Evolutionary conservation across 53 echinoderm and acorn worm genomes (phyloP), one percentile per base, ranked within the genome.

Genomic region (Antedon mediterranea): DNA sequence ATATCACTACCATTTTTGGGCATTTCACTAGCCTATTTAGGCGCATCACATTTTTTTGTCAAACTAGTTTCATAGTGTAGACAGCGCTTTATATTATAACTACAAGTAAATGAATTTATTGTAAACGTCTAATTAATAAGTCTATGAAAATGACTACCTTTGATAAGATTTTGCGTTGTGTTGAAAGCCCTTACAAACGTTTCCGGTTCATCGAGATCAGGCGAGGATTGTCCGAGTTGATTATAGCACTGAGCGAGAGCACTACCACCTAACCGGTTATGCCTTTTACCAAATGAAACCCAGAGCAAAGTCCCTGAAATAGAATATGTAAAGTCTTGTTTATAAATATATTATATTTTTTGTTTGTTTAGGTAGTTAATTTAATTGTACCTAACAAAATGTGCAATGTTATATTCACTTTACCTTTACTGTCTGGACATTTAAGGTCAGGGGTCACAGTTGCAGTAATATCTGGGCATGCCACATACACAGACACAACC

Each of bases 361-460:
- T n/a, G n/a, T n/a, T n/a, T n/a, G n/a, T n/a, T n/a, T n/a, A n/a
- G n/a, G n/a, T n/a, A n/a, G n/a, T n/a, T 15, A 44, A 44, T 23
- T 44, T 44, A 57, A 44, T 44, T 44, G 13, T 44, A 23, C 23
- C n/a, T 44, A 15, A 13, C 13, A 13, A 44, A 44, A 44, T 15
- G 23, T 23, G 23, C 14, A 44, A 13, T 44, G 23, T 37, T 37
- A 37, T 37, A 37, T 37, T 37, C 18, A 75, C 88, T 81, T n/a
- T 76, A 95, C 97, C 97, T 83, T 79, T 79, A 31, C 78, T 87
- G 37, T 34, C 82, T 28, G 97, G 97, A 71, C 97, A 89, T 74
- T 95, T 95, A 13, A 95, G 84, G 57, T 95, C 97, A 14, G 97
- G 97, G 26, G 97, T 92, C 33, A 95, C 88, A 8, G 97, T 95